Base-by-base conservation (phyloP, 2,888 invertebrate genomes). In the Odontothrips loti region DNA sequence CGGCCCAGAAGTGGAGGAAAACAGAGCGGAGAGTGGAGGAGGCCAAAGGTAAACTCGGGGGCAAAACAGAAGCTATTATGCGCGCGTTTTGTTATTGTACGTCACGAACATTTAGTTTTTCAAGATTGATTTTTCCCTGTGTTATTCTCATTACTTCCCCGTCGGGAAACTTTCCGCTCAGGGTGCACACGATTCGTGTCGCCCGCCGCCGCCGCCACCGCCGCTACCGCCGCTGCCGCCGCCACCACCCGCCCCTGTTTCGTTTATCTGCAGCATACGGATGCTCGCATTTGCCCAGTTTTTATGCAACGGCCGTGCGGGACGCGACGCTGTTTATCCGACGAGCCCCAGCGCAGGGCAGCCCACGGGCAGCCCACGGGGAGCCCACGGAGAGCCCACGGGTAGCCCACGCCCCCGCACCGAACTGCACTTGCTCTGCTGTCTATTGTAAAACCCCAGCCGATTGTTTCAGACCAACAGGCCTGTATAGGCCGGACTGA, bases 121-220 rank as follows among this genome's bases (percentile, higher is more conserved):
- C 34, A 43, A 43, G 6, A 2, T 2, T 43, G 34, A 4, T 43
- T 43, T 43, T 6, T 43, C 34, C 6, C 34, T 6, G 34, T 43
- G 34, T 43, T 43, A 4, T 43, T 43, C n/a, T n/a, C n/a, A 43
- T 43, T 43, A n/a, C n/a, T n/a, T n/a, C n/a, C 34, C 6, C 34
- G 34, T 43, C 34, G 34, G 34, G n/a, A n/a, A 43, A 43, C 34
- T 43, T 43, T 86, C 85, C 85, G 86, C 86, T 81, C 83, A 84
- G 81, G 85, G 85, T 79, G 84, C 85, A 58, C 85, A 87, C 84
- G 87, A 88, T 87, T 87, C 88, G 87, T 89, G 87, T 80, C 87
- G 86, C 84, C 84, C n/a, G n/a, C 84, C 80, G 84, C 84, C 82
- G 85, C 84, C 79, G 83, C 83, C 84, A 84, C 85, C 85, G 86